phyloP scores from a whole-genome alignment of 1,140 invertebrate species.

The Megalopta genalis region DNA sequence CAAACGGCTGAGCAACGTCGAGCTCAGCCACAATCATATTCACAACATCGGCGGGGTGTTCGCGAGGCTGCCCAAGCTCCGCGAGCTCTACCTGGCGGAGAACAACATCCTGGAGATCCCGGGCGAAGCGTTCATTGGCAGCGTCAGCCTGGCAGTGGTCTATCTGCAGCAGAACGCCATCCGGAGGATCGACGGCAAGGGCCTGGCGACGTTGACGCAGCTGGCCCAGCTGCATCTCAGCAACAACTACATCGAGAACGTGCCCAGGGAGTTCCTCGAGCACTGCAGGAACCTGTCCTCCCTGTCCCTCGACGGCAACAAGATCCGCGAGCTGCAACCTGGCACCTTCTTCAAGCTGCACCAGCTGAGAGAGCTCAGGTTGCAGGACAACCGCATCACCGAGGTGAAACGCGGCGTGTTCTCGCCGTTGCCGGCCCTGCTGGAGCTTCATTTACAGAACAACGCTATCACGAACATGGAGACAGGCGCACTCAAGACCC shows the following conservation, averaged over 20 bases:
- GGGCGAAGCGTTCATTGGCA: conserved; percentile 89
- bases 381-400: conserved; percentile 91
- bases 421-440: conserved; percentile 87
- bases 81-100: conserved; percentile 92
- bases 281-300: conserved; percentile 88
- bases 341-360: conserved; percentile 88
- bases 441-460: conserved; percentile 93
- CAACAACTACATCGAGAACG: conserved; percentile 90
- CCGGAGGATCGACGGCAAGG: conserved; percentile 85
- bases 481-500: conserved; percentile 89
- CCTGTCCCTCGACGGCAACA: conserved; percentile 94
- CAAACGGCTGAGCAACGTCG: conserved; percentile 88
- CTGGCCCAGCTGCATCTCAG: conserved; percentile 91
- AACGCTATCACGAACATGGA: conserved; percentile 91
- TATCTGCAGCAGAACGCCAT: conserved; percentile 94
- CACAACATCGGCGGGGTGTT: conserved; percentile 92
- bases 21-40: conserved; percentile 93
- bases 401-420: conserved; percentile 89
- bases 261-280: conserved; percentile 88
- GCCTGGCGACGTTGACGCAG: conserved; percentile 86
- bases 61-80: conserved; percentile 87
- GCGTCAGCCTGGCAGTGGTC: conserved; percentile 87
- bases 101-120: conserved; percentile 94
- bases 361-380: conserved; percentile 89
- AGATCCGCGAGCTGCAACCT: conserved; percentile 88